Conservation (phyloP, 2,113 vertebrate species). For the Coryphaenoides rupestris region DNA sequence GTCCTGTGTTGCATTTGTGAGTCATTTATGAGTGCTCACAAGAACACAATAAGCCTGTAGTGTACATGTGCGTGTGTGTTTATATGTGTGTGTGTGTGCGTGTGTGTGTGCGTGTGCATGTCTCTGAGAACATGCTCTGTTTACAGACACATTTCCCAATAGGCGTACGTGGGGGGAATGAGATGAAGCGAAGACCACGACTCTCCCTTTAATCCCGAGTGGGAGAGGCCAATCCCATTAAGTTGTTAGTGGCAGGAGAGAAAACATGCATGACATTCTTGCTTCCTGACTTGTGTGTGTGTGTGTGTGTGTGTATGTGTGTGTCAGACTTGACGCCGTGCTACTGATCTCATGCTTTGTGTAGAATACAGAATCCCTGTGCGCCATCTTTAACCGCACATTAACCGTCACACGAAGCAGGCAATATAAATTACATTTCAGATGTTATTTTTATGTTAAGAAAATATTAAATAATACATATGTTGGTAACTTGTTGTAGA, state of each 20-base stretch:
- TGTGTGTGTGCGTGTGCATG: slow-evolving; percentile 22
- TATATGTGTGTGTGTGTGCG: not conserved
- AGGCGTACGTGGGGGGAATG: slow-evolving; percentile 1
- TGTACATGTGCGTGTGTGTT: not conserved
- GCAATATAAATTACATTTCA: too few relatives aligned
- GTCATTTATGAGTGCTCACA: not conserved
- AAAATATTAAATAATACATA: too few relatives aligned
- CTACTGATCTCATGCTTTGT: slow-evolving; percentile 31
- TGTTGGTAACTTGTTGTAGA: too few relatives aligned
- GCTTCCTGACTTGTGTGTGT: not conserved
- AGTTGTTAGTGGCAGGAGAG: slow-evolving; percentile 15
- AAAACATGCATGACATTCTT: too few relatives aligned
- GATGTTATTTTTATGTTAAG: too few relatives aligned
- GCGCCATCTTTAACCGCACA: not conserved
- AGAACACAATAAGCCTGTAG: not conserved
- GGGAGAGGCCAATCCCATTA: slow-evolving; percentile 53
- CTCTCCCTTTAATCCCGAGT: slow-evolving; percentile 53
- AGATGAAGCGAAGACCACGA: slow-evolving; percentile 21
- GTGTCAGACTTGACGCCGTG: not conserved
- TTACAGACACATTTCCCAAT: not conserved
- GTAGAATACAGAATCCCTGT: slow-evolving; percentile 10
- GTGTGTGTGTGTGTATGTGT: slow-evolving; percentile 12
- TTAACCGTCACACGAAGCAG: too few relatives aligned
- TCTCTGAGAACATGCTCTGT: slow-evolving; percentile 7
- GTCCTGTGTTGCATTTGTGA: not conserved